Percentiles rank a stretch among this genome's conserved stretches.
Evolutionary conservation across 2,888 invertebrate genomes (phyloP).

Genomic region (Gasteruption jaculator): DNA sequence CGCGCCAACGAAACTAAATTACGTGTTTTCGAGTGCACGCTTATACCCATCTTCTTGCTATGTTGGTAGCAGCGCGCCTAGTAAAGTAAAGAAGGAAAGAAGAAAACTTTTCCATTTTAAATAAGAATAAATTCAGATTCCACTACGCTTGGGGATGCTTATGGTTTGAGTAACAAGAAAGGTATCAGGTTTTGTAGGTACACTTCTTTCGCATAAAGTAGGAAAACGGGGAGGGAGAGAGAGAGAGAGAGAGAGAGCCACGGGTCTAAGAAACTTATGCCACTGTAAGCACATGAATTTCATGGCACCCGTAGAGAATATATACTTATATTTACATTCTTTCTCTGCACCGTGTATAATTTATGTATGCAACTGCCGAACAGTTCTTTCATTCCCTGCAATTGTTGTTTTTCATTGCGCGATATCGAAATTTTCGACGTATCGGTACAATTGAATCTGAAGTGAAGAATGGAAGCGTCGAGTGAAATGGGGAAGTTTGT

Average conservation of each 20-base stretch:
- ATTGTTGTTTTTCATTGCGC: too few relatives aligned
- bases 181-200: too few relatives aligned
- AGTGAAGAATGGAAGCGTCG: too few relatives aligned
- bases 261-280: slow-evolving; percentile 26
- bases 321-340: slow-evolving; percentile 12
- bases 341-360: too few relatives aligned
- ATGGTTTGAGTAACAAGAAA: slow-evolving; percentile 22
- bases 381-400: too few relatives aligned
- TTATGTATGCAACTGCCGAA: too few relatives aligned
- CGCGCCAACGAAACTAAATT: slow-evolving; percentile 37
- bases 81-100: slow-evolving; percentile 8
- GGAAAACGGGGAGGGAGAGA: neutral
- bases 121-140: slow-evolving; percentile 44
- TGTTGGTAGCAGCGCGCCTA: slow-evolving; percentile 1
- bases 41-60: slow-evolving; percentile 14
- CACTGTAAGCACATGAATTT: slow-evolving; percentile 28
- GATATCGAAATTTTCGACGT: too few relatives aligned
- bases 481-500: too few relatives aligned
- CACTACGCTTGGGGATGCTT: slow-evolving; percentile 21
- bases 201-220: slow-evolving; percentile 14
- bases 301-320: slow-evolving; percentile 12
- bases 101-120: slow-evolving; percentile 43
- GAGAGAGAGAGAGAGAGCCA: slow-evolving; percentile 1
- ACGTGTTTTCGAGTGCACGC: slow-evolving; percentile 36
- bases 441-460: too few relatives aligned